Evolutionary conservation across 2,888 invertebrate species (phyloP), one percentile per base, ranked within the genome.

Genomic region (Cosmopolites sordidus): DNA sequence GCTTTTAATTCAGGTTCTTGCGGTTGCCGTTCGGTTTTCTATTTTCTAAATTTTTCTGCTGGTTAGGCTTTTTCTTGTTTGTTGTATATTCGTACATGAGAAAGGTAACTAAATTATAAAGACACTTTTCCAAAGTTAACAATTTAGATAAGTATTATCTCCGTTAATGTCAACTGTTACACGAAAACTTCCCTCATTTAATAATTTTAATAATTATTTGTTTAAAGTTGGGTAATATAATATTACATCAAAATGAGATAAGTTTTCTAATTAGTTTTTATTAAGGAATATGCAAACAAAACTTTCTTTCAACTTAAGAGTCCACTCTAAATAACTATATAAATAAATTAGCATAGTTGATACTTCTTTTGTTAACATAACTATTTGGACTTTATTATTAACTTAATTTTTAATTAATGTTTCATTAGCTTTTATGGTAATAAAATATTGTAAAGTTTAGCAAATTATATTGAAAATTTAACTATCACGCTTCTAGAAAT

Each of bases 1-100:
- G 43, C 43, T 53, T 52, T 47, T 47, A 47, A 52, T 47, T 52
- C 47, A 38, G 22, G 29, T 40, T 44, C 39, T 9, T 33, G 41
- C 44, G 30, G 39, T 51, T 38, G 42, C 18, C 30, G 44, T 51
- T 46, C 46, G 30, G 29, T 45, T 33, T 33, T 33, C 11, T 11
- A 30, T 46, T 51, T 51, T 45, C 51, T 30, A 45, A 41, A 46
- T 45, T 30, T 46, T 46, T 51, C 30, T 40, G 12, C 16, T 51
- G 33, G 33, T 30, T 43, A 48, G 33, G 33, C 33, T 30, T 48
- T 42, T 42, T 18, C 22, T 39, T 39, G 22, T 39, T 40, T 43
- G 33, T 48, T 37, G 27, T 22, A 37, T 48, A 42, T n/a, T 8
- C 22, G 3, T 22, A 5, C 22, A 22, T 17, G 27, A 30, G 37